Conservation (phyloP, 2,113 vertebrate species). For the Crypturellus undulatus region DNA sequence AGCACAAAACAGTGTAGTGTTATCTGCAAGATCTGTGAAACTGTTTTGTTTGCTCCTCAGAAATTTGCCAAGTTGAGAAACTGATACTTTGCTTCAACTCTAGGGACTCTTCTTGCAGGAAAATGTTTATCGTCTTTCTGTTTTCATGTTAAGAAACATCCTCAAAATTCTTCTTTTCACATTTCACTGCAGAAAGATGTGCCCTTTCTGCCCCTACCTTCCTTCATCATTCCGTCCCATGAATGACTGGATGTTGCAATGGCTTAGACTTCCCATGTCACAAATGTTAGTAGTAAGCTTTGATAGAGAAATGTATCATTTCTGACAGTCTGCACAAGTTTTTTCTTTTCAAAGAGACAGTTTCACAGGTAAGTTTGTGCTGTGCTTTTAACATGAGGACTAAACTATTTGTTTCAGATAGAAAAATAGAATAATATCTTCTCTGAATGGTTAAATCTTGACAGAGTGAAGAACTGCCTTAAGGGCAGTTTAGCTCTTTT, state of each 20-base stretch:
- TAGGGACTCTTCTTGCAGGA: background rate
- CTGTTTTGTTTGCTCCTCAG: background rate
- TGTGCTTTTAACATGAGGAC: background rate
- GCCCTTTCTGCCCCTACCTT: background rate
- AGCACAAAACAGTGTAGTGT: background rate
- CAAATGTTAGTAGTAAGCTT: background rate
- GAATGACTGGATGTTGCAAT: background rate
- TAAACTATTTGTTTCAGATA: background rate
- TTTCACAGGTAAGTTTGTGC: background rate
- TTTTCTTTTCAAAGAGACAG: background rate
- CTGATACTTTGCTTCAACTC: background rate
- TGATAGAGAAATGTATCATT: background rate
- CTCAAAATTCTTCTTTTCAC: background rate
- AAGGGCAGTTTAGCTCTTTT: constrained; percentile 31
- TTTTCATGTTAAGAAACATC: background rate
- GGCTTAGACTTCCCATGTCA: background rate
- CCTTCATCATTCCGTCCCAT: background rate
- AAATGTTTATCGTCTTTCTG: background rate
- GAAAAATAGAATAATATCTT: background rate
- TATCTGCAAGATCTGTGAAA: background rate
- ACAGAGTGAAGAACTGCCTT: background rate
- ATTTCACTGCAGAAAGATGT: background rate
- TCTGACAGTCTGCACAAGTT: background rate
- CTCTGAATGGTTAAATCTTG: constrained; percentile 23
- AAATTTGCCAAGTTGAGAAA: background rate